Evolutionary conservation across 2,797 vertebrate genomes (phyloP).

Genomic region (Sebastes flavidus): DNA sequence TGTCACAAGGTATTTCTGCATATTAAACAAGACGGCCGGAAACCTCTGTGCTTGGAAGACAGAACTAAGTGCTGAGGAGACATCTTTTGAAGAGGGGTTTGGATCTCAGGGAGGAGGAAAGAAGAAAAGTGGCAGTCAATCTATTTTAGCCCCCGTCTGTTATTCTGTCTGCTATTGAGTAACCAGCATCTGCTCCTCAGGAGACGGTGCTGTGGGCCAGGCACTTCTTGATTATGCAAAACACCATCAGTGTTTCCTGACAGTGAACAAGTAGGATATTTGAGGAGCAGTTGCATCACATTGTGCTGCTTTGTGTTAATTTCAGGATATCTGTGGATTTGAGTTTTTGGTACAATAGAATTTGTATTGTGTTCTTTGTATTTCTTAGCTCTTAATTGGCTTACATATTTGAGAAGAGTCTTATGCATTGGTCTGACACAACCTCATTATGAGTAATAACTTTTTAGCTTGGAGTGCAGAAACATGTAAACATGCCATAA

Average conservation of each 20-base stretch:
- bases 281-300: conserved; percentile 22
- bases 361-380: not conserved
- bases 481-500: not conserved
- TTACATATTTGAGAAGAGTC: not conserved
- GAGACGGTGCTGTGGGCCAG: conserved; percentile 69
- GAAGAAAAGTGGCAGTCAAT: conserved; percentile 61
- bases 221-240: conserved; percentile 74
- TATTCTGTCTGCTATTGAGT: conserved; percentile 80
- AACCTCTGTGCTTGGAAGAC: conserved; percentile 69
- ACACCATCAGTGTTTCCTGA: conserved; percentile 71
- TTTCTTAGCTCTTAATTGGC: not conserved
- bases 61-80: conserved; percentile 79
- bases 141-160: conserved; percentile 80
- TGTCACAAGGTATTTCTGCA: conserved; percentile 74
- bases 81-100: conserved; percentile 71
- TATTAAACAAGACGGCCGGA: conserved; percentile 78
- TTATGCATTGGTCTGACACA: not conserved
- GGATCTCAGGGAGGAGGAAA: conserved; percentile 75
- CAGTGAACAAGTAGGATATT: conserved; percentile 41
- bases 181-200: conserved; percentile 75
- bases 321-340: not conserved
- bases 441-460: not conserved
- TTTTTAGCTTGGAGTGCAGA: not conserved
- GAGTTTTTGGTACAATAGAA: not conserved
- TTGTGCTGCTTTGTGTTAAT: conserved; percentile 1